Base-by-base conservation (phyloP, 2,113 vertebrate species). In the Rhea americana region DNA sequence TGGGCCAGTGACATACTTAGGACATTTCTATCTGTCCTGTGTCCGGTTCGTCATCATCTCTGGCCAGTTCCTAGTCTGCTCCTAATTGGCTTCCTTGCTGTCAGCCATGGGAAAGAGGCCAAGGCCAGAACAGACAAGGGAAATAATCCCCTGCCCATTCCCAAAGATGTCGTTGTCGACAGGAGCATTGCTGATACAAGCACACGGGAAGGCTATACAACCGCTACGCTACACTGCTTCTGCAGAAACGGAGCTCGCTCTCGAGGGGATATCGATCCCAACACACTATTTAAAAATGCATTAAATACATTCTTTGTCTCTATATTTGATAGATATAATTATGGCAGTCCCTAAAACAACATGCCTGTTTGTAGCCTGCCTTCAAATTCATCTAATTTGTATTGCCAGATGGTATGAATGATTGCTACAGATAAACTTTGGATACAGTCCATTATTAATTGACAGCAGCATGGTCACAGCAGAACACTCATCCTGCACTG, bases 341-440 rank as follows among this genome's bases (percentile, higher is more conserved):
- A 96, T 90, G 93, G 88, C 75, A 95, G 90, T 70, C 81, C 67
- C 86, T 92, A 91, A 93, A 93, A 96, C 90, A 96, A 96, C 94
- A 95, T 66, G 94, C 93, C 96, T 89, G 92, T 93, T 95, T 86
- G 91, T 91, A 94, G 95, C 93, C 85, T 88, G 90, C 94, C 94
- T 96, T 96, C 93, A 96, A 95, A 96, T 95, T 94, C 96, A 94
- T 94, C 91, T 95, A 95, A 96, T 96, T 96, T 94, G 90, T 96
- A 94, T 95, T 96, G 94, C 95, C 96, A 96, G 96, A 96, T 96
- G 96, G 96, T 94, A 95, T 95, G 94, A 96, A 96, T 96, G 96
- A 96, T 96, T 95, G 95, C 94, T 95, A 95, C 95, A 96, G 94
- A 96, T 96, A 96, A 95, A 96, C 96, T 96, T 94, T 95, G 96